Conservation (phyloP, 2,888 invertebrate species). For the Camptogramma bilineatum region DNA sequence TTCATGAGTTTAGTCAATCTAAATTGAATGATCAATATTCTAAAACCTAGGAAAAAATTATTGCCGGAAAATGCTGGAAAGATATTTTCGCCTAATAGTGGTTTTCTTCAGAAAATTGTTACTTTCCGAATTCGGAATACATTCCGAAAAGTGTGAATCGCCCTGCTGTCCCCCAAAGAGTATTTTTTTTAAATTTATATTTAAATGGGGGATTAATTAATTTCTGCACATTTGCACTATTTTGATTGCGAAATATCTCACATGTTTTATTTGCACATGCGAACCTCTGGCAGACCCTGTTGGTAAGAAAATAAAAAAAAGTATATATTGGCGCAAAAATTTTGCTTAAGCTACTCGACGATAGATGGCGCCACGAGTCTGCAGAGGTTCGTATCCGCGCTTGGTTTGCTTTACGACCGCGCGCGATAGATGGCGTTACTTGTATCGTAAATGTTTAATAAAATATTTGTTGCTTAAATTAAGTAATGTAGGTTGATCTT, state of each 20-base stretch:
- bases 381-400: slow-evolving; percentile 51
- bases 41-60: no score
- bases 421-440: slow-evolving; percentile 58
- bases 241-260: slow-evolving; percentile 45
- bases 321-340: slow-evolving; percentile 43
- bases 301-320: slow-evolving; percentile 68
- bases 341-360: slow-evolving; percentile 58
- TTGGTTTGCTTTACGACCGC: slow-evolving; percentile 43
- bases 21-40: no score
- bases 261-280: slow-evolving; percentile 80
- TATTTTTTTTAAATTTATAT: neutral
- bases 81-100: no score
- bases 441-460: slow-evolving; percentile 33
- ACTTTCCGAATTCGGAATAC: no score
- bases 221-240: slow-evolving; percentile 13
- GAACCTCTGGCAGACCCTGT: slow-evolving; percentile 77
- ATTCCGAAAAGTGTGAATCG: no score
- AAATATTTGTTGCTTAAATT: slow-evolving; percentile 16
- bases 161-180: neutral
- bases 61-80: no score
- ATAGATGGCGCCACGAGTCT: slow-evolving; percentile 67
- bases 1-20: no score
- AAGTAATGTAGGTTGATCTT: slow-evolving; percentile 5
- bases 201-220: slow-evolving; percentile 1
- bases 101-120: no score